Evolutionary conservation across 2,113 vertebrate species (phyloP), one percentile per base, ranked within the genome.

Genomic region (Himantopus leucocephalus): DNA sequence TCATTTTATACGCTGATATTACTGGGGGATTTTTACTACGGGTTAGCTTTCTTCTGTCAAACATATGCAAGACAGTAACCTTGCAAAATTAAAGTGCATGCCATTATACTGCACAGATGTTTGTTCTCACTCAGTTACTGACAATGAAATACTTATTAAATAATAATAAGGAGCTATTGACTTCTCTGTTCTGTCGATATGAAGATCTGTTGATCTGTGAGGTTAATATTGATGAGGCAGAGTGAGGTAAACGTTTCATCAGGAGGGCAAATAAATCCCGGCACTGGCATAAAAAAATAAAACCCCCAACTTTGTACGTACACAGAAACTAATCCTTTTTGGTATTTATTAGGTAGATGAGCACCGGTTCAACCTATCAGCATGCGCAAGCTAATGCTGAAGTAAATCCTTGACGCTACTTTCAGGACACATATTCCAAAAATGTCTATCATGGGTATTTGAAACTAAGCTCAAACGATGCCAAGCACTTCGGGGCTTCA

Each of bases 61-160:
- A 72, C 35, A 34, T 62, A 76, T 22, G 35, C 81, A 87, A 76
- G 92, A 84, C 14, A 66, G 58, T 92, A 95, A 96, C 93, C 77
- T 80, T 85, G 78, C 81, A 96, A 96, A 98, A 96, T 96, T 96
- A 95, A 96, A 98, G 74, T 72, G 55, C 41, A 34, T 94, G 95
- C 76, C 90, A 91, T 90, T 96, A 78, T 85, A 88, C 62, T 64
- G 77, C 87, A 82, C 92, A 94, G 97, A 96, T 95, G 91, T 96
- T 98, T 97, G 78, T 97, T 97, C 95, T 96, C 97, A 89, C 96
- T 83, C 77, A 72, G 80, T 92, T 94, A 97, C 90, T 96, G 87
- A 97, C 94, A 97, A 97, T 98, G 93, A 97, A 96, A 97, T 97
- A 97, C 94, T 97, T 98, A 96, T 98, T 97, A 98, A 98, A 98